These are phyloP conservation scores for Electrophaes corylata DNA, from an alignment of 2,888 invertebrate species.

Conservation along the genomic window DNA sequence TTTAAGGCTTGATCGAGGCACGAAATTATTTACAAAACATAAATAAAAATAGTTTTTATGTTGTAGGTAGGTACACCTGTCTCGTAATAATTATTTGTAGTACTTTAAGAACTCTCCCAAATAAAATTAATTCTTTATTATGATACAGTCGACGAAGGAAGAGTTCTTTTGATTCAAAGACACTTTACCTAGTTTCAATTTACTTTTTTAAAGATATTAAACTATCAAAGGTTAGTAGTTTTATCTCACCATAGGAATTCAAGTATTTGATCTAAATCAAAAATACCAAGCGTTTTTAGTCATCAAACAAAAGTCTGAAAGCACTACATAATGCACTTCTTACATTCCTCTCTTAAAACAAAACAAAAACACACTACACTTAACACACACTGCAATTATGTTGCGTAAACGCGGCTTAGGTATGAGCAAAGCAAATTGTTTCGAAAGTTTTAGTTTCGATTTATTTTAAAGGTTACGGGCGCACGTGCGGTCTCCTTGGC, in stretches of 20 bases:
- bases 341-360: constrained; percentile 55
- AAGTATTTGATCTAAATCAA: constrained; percentile 2
- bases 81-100: no score
- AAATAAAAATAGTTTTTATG: no score
- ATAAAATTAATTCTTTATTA: no score
- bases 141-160: no score
- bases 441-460: constrained; percentile 53
- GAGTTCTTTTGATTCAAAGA: no score
- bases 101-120: no score
- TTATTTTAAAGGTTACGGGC: constrained; percentile 31
- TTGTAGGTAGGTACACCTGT: no score
- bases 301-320: constrained; percentile 14
- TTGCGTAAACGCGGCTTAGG: constrained; percentile 18
- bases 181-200: no score
- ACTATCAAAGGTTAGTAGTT: not conserved
- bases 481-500: constrained; percentile 52
- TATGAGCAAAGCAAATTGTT: constrained; percentile 20
- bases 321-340: constrained; percentile 31
- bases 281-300: not conserved
- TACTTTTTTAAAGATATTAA: no score
- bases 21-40: no score
- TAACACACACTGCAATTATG: constrained; percentile 24
- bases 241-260: not conserved
- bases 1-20: no score
- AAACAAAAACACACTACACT: constrained; percentile 42